Evolutionary conservation across 1,140 invertebrate genomes (phyloP).

Genomic region (Pseudomyrmex flavicornis): DNA sequence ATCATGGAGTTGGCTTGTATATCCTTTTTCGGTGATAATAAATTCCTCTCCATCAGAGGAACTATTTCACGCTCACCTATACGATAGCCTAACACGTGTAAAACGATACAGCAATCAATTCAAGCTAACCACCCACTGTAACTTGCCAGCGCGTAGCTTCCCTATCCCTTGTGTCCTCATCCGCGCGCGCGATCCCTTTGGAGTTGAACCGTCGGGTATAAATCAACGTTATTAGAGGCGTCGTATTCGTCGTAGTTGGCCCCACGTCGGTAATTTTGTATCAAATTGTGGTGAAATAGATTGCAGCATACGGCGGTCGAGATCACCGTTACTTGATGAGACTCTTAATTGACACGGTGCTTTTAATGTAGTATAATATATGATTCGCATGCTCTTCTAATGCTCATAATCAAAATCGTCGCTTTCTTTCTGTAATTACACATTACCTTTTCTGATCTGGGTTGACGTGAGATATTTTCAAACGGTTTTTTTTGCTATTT

Average conservation of each 20-base stretch:
- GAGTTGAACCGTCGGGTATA: slow-evolving; percentile 81
- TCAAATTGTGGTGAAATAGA: slow-evolving; percentile 84
- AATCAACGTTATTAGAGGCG: slow-evolving; percentile 85
- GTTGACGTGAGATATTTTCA: background rate
- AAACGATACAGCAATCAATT: slow-evolving; percentile 85
- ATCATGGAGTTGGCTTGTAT: slow-evolving; percentile 12
- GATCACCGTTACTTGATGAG: slow-evolving; percentile 27
- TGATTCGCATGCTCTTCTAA: background rate
- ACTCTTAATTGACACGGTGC: slow-evolving; percentile 39
- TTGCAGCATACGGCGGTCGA: slow-evolving; percentile 48
- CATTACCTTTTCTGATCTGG: background rate
- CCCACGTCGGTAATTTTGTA: slow-evolving; percentile 83
- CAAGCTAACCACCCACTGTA: slow-evolving; percentile 82
- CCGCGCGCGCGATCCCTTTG: slow-evolving; percentile 71
- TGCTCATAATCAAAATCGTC: slow-evolving; percentile 13
- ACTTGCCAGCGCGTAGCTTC: slow-evolving; percentile 75
- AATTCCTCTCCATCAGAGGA: slow-evolving; percentile 59
- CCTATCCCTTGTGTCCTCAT: slow-evolving; percentile 74
- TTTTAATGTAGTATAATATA: slow-evolving; percentile 24
- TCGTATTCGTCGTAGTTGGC: slow-evolving; percentile 80
- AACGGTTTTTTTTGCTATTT: background rate
- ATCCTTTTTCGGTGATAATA: slow-evolving; percentile 60
- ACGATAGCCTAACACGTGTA: slow-evolving; percentile 77
- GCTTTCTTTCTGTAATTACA: background rate
- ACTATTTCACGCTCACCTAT: slow-evolving; percentile 71